Conservation (phyloP, 35 echinoderm and acorn worm species). For the Apostichopus japonicus region DNA sequence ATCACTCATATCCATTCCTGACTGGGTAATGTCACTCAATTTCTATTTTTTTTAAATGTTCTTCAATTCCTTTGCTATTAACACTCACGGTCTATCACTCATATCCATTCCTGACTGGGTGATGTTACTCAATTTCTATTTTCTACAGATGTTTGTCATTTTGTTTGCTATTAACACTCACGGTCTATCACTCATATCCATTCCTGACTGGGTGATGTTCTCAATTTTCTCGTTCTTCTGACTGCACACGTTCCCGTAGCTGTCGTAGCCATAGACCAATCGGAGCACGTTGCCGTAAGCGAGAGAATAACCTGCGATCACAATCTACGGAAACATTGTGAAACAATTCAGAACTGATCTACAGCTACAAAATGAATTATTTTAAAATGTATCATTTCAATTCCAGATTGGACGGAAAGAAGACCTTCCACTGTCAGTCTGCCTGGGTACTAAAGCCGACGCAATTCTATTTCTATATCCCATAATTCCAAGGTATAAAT, state of each 20-base stretch:
- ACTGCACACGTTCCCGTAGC: conserved; percentile 90
- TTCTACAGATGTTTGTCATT: too few species aligned
- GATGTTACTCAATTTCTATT: conserved; percentile 59
- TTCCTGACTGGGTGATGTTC: conserved; percentile 74
- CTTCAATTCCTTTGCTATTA: neutral
- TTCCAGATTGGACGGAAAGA: too few species aligned
- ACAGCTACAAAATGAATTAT: too few species aligned
- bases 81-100: conserved; percentile 80
- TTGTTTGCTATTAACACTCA: conserved; percentile 45
- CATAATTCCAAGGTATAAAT: too few species aligned
- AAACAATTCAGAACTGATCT: too few species aligned
- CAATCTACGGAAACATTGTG: conserved; percentile 28
- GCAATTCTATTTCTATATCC: too few species aligned
- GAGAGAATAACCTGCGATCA: conserved; percentile 82
- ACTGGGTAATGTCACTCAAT: conserved; percentile 64
- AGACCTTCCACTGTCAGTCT: too few species aligned
- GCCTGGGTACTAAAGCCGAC: too few species aligned
- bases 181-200: conserved; percentile 85
- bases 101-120: conserved; percentile 87
- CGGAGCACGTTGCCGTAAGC: conserved; percentile 76
- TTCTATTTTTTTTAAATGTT: too few species aligned
- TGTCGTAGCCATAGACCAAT: conserved; percentile 90
- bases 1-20: conserved; percentile 87
- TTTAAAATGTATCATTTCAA: too few species aligned
- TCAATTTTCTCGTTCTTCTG: conserved; percentile 71